Percentiles rank a stretch among this genome's conserved stretches.
phyloP scores from a whole-genome alignment of 2,888 invertebrate genomes.

The Leptinotarsa tumamoca region DNA sequence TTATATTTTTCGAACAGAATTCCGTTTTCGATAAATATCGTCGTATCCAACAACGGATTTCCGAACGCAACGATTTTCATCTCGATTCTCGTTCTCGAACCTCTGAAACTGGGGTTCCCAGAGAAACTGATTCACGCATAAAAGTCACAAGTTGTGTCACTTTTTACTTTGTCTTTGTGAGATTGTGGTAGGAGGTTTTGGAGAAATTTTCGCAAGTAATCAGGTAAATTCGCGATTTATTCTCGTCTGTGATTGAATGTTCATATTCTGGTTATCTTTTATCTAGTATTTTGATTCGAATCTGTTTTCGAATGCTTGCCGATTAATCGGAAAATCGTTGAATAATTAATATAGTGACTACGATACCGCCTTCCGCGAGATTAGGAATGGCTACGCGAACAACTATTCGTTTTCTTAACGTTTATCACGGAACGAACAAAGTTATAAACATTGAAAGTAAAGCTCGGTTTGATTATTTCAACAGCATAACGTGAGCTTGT shows the following conservation, averaged over 20 bases:
- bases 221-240: background rate
- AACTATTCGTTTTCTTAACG: too few species aligned
- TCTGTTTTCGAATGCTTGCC: too few species aligned
- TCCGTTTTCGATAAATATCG: conserved; percentile 57
- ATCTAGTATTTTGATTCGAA: too few species aligned
- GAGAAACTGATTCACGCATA: background rate
- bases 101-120: background rate
- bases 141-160: background rate
- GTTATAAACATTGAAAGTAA: too few species aligned
- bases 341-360: background rate
- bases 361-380: background rate
- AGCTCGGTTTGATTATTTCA: too few species aligned
- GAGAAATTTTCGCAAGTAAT: background rate
- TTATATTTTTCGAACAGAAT: conserved; percentile 61
- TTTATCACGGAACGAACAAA: too few species aligned
- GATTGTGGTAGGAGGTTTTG: background rate
- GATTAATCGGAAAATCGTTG: background rate
- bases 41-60: conserved; percentile 66
- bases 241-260: background rate
- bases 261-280: background rate
- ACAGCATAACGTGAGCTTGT: too few species aligned
- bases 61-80: conserved; percentile 63
- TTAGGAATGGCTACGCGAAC: background rate
- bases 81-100: background rate
- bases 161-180: background rate